phyloP scores from a whole-genome alignment of 37 sponge, comb jelly and placozoan genomes.

The Aplysina aerophoba region DNA sequence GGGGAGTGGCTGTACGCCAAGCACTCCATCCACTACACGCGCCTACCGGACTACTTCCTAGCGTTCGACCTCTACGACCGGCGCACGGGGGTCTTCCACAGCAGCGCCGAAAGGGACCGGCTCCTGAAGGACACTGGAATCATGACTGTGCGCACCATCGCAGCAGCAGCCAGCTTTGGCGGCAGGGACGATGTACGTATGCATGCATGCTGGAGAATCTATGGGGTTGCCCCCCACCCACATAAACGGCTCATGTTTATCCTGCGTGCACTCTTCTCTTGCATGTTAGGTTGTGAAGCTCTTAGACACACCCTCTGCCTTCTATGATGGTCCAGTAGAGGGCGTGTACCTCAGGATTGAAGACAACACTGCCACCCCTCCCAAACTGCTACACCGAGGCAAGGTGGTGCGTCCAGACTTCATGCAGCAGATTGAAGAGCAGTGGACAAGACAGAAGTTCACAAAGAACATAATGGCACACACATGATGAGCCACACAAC shows the following conservation, averaged over 20 bases:
- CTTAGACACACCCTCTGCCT: slow-evolving; percentile 65
- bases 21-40: slow-evolving; percentile 89
- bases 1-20: slow-evolving; percentile 95
- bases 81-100: slow-evolving; percentile 59
- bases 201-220: too few species aligned
- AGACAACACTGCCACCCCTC: slow-evolving; percentile 41
- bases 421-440: slow-evolving; percentile 86
- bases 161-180: slow-evolving; percentile 44
- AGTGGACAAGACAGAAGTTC: slow-evolving; percentile 86
- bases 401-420: slow-evolving; percentile 90
- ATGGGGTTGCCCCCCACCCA: too few species aligned
- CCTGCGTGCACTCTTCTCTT: neutral
- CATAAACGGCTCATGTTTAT: neutral
- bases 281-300: slow-evolving; percentile 38
- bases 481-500: neutral
- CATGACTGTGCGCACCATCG: slow-evolving; percentile 58
- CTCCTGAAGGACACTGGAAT: slow-evolving; percentile 64
- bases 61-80: slow-evolving; percentile 84
- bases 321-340: slow-evolving; percentile 89
- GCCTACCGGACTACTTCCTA: slow-evolving; percentile 81
- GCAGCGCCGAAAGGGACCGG: slow-evolving; percentile 75
- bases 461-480: slow-evolving; percentile 81
- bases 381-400: slow-evolving; percentile 45
- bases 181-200: slow-evolving; percentile 74
- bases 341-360: slow-evolving; percentile 88